Conservation (phyloP, 2,797 vertebrate species). For the Ceyx erithaca region DNA sequence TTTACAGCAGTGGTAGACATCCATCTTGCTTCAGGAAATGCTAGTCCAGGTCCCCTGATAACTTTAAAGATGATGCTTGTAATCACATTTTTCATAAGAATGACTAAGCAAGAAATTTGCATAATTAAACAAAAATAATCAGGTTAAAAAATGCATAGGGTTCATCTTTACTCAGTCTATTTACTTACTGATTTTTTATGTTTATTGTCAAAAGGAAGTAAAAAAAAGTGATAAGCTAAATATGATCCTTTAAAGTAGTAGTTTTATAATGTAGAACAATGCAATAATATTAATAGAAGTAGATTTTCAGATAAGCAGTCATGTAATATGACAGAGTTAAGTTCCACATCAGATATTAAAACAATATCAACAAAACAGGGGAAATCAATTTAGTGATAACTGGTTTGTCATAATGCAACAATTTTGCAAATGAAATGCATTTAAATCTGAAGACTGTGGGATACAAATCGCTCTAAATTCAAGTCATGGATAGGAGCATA, state of each 20-base stretch:
- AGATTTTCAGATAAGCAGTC: conserved; percentile 15
- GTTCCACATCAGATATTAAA: neutral
- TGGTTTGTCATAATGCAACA: conserved; percentile 35
- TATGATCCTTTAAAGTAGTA: neutral
- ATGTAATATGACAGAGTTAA: conserved; percentile 3
- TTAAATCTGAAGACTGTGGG: conserved; percentile 14
- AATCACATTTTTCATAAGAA: neutral
- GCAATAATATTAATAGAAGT: neutral
- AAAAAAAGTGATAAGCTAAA: neutral
- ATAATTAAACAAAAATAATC: conserved; percentile 38
- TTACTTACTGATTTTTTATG: neutral
- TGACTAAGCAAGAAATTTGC: neutral
- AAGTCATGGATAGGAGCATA: conserved; percentile 8
- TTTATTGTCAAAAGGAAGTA: conserved; percentile 9
- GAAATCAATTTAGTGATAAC: neutral
- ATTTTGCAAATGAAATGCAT: neutral
- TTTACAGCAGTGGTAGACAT: neutral
- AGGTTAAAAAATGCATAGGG: neutral
- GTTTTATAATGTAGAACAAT: neutral
- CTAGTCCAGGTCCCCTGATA: neutral
- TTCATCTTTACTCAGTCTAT: neutral
- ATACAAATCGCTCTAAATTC: conserved; percentile 7
- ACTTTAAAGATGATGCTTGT: neutral
- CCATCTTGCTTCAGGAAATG: conserved; percentile 7
- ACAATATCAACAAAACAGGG: neutral